Conservation (phyloP, 2,113 vertebrate species). For the Silurus meridionalis region DNA sequence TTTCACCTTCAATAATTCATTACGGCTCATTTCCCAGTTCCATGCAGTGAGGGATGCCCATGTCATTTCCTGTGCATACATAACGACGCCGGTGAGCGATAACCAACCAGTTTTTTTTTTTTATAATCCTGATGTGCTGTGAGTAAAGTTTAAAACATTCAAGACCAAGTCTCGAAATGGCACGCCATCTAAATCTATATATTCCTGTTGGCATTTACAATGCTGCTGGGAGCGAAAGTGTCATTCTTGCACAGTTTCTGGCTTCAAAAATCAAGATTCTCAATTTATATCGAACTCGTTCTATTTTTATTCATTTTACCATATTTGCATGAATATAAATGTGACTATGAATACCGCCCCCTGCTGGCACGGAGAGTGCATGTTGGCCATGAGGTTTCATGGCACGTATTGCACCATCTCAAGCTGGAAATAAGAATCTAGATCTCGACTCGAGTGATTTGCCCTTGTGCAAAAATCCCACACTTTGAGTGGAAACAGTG, state of each 20-base stretch:
- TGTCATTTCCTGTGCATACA: constrained; percentile 15
- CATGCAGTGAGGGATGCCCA: neutral
- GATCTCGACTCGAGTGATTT: neutral
- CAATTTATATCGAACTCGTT: too few species aligned
- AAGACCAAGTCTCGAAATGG: neutral
- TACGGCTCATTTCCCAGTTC: constrained; percentile 37
- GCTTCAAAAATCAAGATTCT: neutral
- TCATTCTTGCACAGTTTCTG: neutral
- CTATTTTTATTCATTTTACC: neutral
- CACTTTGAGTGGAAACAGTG: neutral
- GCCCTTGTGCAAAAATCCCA: too few species aligned
- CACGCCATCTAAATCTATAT: neutral
- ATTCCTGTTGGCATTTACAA: neutral
- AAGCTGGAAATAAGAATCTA: neutral
- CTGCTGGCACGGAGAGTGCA: constrained; percentile 4
- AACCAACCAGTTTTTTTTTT: neutral
- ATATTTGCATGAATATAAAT: neutral
- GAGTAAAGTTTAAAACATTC: neutral
- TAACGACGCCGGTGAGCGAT: neutral
- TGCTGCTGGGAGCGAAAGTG: neutral
- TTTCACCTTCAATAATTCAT: constrained; percentile 49
- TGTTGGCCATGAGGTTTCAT: neutral
- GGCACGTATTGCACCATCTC: neutral
- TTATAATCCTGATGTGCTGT: neutral
- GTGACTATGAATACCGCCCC: neutral